Evolutionary conservation across 2,797 vertebrate species (phyloP), one percentile per base, ranked within the genome.

Genomic region (Sebastiscus tertius): DNA sequence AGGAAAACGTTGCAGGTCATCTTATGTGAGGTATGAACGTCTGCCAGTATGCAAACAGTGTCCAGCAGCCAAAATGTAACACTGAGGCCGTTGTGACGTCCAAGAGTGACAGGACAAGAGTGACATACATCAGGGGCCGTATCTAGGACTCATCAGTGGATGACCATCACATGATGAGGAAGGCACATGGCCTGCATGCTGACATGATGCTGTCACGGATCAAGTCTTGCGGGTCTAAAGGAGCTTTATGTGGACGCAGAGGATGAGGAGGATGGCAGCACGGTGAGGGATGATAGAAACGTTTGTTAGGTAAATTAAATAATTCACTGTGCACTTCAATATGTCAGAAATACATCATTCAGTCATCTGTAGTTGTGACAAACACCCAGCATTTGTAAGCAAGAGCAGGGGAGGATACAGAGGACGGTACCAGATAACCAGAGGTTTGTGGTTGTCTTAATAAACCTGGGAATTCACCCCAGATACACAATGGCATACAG

Each of bases 111-210:
- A 29, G 2, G 8, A 59, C 3, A 0, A 66, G n/a, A 71, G 33
- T n/a, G 39, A 22, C 52, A 62, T 27, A 29, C 39, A 34, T 24
- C 2, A 7, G 14, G n/a, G 55, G 27, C 26, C 27, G 31, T 1
- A 39, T 31, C 1, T 8, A 6, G 13, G 59, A 73, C 59, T 78
- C 77, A 68, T 59, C 49, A 7, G 62, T 26, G 22, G 24, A 10
- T 72, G 59, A 72, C 31, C 20, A 31, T 63, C 79, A 80, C 78
- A 83, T 64, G 75, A 80, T 58, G 66, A 52, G 8, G 14, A 13
- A 24, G 49, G 62, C 36, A 64, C 72, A 26, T 22, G 34, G 36
- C 65, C 36, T 8, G 39, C 59, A 71, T 63, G 34, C 34, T 61
- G 42, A 56, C 61, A 69, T 8, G 8, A 46, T 67, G 52, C 26